A percentile compares a stretch with the other conserved stretches of the same genome.
Evolutionary conservation across 2,888 invertebrate genomes (phyloP).

Genomic region (Hypselothyrea guttata): DNA sequence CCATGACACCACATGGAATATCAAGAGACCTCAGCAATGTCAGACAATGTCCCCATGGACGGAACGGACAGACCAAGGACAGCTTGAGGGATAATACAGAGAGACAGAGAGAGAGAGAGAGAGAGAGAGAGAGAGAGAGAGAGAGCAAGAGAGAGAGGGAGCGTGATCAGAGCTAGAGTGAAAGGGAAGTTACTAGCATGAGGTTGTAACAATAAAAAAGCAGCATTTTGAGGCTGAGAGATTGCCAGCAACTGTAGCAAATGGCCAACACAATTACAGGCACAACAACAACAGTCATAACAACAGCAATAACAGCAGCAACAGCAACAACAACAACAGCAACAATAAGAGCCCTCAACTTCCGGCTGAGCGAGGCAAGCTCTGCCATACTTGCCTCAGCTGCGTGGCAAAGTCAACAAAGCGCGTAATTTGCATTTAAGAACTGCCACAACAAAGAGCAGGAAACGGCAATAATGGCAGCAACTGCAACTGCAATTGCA

Average conservation of each 20-base stretch:
- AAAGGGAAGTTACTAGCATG: constrained; percentile 1
- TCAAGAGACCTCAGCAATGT: not conserved
- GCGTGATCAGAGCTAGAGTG: too few species aligned
- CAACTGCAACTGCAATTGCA: constrained; percentile 12
- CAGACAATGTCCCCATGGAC: too few species aligned
- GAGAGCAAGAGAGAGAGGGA: too few species aligned
- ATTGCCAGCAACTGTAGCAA: constrained; percentile 20
- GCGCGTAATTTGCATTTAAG: constrained; percentile 75
- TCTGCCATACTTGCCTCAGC: constrained; percentile 5
- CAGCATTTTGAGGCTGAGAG: not conserved
- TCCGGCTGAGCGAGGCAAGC: constrained; percentile 8
- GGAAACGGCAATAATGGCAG: constrained; percentile 53
- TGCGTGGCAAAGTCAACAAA: constrained; percentile 66
- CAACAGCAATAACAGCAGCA: constrained; percentile 3
- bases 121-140: not conserved
- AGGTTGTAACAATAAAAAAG: constrained; percentile 16
- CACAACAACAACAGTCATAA: constrained; percentile 8
- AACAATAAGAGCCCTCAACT: constrained; percentile 14
- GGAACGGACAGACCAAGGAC: too few species aligned
- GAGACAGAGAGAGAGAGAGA: too few species aligned
- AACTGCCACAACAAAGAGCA: constrained; percentile 68
- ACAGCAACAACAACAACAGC: constrained; percentile 9
- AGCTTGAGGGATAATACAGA: too few species aligned
- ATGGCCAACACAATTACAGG: constrained; percentile 32
- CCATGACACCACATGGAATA: constrained; percentile 9